phyloP scores from a whole-genome alignment of 2,888 invertebrate genomes.

The Orthonevra nobilis region DNA sequence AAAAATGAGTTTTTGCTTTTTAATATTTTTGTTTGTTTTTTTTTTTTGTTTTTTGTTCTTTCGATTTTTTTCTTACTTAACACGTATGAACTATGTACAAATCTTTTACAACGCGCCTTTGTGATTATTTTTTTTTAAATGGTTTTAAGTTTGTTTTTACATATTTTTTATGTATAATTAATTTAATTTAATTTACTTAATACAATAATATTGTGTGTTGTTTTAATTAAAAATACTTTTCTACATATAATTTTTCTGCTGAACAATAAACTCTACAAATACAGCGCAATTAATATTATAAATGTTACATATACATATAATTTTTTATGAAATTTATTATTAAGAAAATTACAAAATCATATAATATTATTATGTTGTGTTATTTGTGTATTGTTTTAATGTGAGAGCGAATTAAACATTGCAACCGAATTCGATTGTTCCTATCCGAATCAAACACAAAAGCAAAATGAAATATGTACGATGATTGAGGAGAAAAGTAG shows the following conservation, averaged over 20 bases:
- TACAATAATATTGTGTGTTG: conserved; percentile 63
- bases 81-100: conserved; percentile 66
- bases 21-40: conserved; percentile 44
- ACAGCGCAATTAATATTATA: conserved; percentile 53
- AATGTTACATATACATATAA: conserved; percentile 29
- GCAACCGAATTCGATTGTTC: conserved; percentile 39
- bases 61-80: conserved; percentile 59
- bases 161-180: conserved; percentile 54
- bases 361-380: conserved; percentile 22
- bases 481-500: neutral
- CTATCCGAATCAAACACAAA: neutral
- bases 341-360: conserved; percentile 44
- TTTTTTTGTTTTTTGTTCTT: conserved; percentile 50
- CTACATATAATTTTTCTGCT: conserved; percentile 32
- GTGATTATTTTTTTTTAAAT: conserved; percentile 7
- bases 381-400: conserved; percentile 25
- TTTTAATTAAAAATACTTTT: conserved; percentile 64
- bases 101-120: conserved; percentile 47
- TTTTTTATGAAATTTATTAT: conserved; percentile 16
- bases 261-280: conserved; percentile 49
- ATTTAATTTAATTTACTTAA: conserved; percentile 69
- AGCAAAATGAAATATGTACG: neutral
- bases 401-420: conserved; percentile 27
- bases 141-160: conserved; percentile 35
- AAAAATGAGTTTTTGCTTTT: conserved; percentile 58